Percentiles rank a stretch among this genome's conserved stretches.
Evolutionary conservation across 2,888 invertebrate genomes (phyloP).

Genomic region (Lithophane leautieri): DNA sequence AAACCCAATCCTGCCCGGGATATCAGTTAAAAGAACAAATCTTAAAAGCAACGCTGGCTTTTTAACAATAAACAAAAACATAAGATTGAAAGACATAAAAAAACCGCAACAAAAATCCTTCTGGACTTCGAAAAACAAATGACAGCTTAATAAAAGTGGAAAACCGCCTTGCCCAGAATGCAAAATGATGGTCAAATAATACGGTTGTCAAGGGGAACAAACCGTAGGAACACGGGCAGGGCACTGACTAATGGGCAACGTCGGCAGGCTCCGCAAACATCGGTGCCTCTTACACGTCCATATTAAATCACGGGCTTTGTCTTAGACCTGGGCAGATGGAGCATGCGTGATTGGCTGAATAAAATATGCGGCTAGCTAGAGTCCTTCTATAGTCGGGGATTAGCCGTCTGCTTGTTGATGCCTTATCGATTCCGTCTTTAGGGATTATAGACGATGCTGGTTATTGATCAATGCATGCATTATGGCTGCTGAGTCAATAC

Average conservation of each 20-base stretch:
- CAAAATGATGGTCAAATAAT: slow-evolving; percentile 82
- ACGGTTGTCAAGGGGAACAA: slow-evolving; percentile 79
- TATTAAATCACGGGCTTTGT: slow-evolving; percentile 80
- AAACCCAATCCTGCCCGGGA: neutral
- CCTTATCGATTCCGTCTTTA: slow-evolving; percentile 33
- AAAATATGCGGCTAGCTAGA: slow-evolving; percentile 50
- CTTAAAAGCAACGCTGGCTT: neutral
- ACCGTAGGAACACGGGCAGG: slow-evolving; percentile 68
- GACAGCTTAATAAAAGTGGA: slow-evolving; percentile 54
- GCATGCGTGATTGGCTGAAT: slow-evolving; percentile 63
- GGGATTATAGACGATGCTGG: slow-evolving; percentile 13
- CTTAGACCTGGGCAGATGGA: slow-evolving; percentile 61
- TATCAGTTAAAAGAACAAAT: neutral
- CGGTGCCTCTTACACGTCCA: slow-evolving; percentile 71
- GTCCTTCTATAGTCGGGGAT: slow-evolving; percentile 41
- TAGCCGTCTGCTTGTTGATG: slow-evolving; percentile 39
- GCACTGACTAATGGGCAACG: slow-evolving; percentile 78
- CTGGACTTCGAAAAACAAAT: slow-evolving; percentile 38
- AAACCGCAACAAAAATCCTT: slow-evolving; percentile 10
- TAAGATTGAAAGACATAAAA: neutral
- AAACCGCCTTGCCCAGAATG: slow-evolving; percentile 70
- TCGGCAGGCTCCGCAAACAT: slow-evolving; percentile 67
- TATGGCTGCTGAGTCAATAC: neutral
- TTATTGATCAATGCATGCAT: slow-evolving; percentile 9
- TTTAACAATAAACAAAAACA: neutral